Conservation (phyloP, 2,888 invertebrate genomes). For the Archaeoteleia sp. region DNA sequence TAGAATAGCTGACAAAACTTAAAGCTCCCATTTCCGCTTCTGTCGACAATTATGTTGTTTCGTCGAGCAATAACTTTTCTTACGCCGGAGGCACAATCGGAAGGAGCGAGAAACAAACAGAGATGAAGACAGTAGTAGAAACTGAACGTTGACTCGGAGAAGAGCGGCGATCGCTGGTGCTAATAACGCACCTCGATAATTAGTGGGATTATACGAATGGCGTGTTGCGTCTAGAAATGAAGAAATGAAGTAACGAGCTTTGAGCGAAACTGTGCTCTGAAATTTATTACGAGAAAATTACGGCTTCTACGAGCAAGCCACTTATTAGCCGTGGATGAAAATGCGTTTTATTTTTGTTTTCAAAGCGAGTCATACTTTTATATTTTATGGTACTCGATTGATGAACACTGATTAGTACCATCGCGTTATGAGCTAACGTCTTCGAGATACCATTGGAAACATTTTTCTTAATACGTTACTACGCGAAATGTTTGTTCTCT, state of each 20-base stretch:
- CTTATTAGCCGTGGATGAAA: conserved; percentile 5
- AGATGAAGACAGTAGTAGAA: no score
- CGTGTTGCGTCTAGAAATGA: conserved; percentile 10
- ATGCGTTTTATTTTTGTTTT: not conserved
- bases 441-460: no score
- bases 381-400: not conserved
- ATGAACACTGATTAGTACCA: not conserved
- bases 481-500: conserved; percentile 26
- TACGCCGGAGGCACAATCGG: no score
- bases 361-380: not conserved
- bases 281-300: conserved; percentile 12
- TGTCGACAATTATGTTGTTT: not conserved
- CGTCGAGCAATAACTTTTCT: conserved; percentile 3
- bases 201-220: conserved; percentile 9
- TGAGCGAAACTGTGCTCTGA: conserved; percentile 1
- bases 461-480: no score
- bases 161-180: conserved; percentile 1
- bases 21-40: not conserved
- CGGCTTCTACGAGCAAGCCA: conserved; percentile 4
- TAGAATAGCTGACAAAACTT: no score
- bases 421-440: not conserved
- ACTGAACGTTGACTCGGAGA: not conserved
- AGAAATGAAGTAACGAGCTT: conserved; percentile 5
- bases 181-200: conserved; percentile 11
- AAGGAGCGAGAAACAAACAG: not conserved